Evolutionary conservation across 2,888 invertebrate genomes (phyloP), one percentile per base, ranked within the genome.

Genomic region (Andricus curvator): DNA sequence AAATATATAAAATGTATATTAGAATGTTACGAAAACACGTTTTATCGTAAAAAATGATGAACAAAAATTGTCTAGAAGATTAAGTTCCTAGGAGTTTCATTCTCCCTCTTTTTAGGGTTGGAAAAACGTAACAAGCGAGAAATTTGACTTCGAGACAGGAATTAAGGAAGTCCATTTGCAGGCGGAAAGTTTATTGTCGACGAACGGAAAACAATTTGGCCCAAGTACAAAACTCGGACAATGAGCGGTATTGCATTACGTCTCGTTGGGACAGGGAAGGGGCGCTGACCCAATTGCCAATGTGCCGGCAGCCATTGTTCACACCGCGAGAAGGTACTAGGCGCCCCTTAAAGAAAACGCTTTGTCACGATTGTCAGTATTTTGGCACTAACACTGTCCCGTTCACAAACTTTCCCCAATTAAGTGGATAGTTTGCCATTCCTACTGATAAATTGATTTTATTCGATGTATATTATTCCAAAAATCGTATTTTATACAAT

Each of bases 221-320:
- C 78, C 76, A 78, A 84, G 80, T 81, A 87, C 88, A 87, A 87
- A 85, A 86, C 80, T 82, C 80, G 41, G 78, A 88, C 87, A 86
- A 84, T 84, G 85, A 84, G 83, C 80, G 87, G 88, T 89, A 86
- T 89, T 88, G 85, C 89, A 87, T 89, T 89, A 89, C 88, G 88
- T 83, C 82, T 84, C 80, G 83, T 80, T 80, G 82, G 82, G 82
- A 78, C 77, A 82, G 82, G 84, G 82, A 84, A 82, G 85, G 85
- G 85, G 82, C 86, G 87, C 84, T 88, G 87, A 88, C 88, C 88
- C 86, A 88, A 79, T 89, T 88, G 87, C 84, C 77, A 79, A 64
- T 79, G 76, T 80, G 56, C 78, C 37, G 68, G 29, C 68, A 78
- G 82, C 79, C 79, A 80, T 81, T 81, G 68, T 77, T 33, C 4